A percentile compares a stretch with the other conserved stretches of the same genome.
Evolutionary conservation across 2,888 invertebrate species (phyloP).

Genomic region (Dasysyrphus tricinctus): DNA sequence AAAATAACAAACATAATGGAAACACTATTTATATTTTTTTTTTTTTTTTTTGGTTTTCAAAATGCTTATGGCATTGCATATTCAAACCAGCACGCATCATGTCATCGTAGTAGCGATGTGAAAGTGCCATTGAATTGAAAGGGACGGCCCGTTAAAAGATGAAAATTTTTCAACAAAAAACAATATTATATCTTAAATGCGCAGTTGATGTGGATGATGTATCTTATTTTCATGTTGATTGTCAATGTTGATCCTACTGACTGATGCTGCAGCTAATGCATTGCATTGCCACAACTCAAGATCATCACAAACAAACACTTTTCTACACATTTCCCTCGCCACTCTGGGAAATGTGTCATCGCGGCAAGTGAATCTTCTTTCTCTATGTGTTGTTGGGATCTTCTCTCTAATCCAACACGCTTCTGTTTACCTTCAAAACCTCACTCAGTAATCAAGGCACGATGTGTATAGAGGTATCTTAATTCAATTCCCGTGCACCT

Average conservation of each 20-base stretch:
- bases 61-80: neutral
- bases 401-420: slow-evolving; percentile 9
- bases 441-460: slow-evolving; percentile 60
- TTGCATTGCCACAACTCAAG: slow-evolving; percentile 45
- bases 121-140: slow-evolving; percentile 30
- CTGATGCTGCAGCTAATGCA: slow-evolving; percentile 35
- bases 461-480: slow-evolving; percentile 22
- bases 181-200: slow-evolving; percentile 29
- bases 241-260: slow-evolving; percentile 55
- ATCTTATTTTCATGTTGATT: slow-evolving; percentile 56
- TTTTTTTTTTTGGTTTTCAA: slow-evolving; percentile 2
- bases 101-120: neutral
- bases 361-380: slow-evolving; percentile 58
- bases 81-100: slow-evolving; percentile 1
- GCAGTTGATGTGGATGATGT: slow-evolving; percentile 17
- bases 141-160: slow-evolving; percentile 47
- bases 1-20: neutral
- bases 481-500: slow-evolving; percentile 52
- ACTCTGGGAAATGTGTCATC: slow-evolving; percentile 62
- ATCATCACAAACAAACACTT: slow-evolving; percentile 40
- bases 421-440: slow-evolving; percentile 58
- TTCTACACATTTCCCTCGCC: slow-evolving; percentile 40
- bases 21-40: neutral
- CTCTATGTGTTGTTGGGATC: slow-evolving; percentile 2
- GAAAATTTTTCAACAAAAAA: slow-evolving; percentile 13